A percentile compares a stretch with the other conserved stretches of the same genome.
Conservation (phyloP, 2,113 vertebrate genomes). For the Natator depressus region DNA sequence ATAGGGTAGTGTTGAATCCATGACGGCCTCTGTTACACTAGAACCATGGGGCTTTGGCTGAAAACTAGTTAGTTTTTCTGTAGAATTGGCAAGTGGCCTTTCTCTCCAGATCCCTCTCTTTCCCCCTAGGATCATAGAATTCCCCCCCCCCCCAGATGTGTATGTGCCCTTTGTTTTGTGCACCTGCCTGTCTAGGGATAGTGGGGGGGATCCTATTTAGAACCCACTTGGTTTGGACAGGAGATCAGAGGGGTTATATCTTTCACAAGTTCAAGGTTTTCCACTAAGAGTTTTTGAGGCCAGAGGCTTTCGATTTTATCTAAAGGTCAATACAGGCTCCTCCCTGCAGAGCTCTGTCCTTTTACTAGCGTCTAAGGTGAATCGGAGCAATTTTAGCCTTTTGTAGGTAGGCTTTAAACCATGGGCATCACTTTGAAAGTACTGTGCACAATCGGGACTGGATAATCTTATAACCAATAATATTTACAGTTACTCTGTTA, state of each 20-base stretch:
- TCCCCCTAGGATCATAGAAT: not conserved
- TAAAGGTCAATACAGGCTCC: no score
- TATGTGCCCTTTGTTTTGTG: not conserved
- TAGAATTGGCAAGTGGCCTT: not conserved
- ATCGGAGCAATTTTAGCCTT: not conserved
- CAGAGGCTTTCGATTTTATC: not conserved
- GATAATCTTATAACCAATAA: not conserved
- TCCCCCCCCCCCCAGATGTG: fast-evolving
- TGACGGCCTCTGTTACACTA: not conserved
- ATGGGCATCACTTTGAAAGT: not conserved
- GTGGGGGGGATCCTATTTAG: not conserved
- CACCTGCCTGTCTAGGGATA: not conserved
- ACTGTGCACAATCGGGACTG: not conserved
- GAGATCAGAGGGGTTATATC: not conserved
- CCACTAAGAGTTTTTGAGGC: not conserved
- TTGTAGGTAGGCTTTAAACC: not conserved
- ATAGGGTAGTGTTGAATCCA: not conserved
- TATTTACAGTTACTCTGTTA: not conserved
- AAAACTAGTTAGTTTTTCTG: not conserved
- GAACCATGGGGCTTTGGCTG: not conserved
- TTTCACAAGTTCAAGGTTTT: not conserved
- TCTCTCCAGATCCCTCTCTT: not conserved
- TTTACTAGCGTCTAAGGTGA: not conserved
- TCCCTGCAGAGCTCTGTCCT: not conserved
- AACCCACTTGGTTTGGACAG: not conserved